A percentile compares a stretch with the other conserved stretches of the same genome.
Evolutionary conservation across 2,888 invertebrate species (phyloP).

Genomic region (Drosophila mimetica): DNA sequence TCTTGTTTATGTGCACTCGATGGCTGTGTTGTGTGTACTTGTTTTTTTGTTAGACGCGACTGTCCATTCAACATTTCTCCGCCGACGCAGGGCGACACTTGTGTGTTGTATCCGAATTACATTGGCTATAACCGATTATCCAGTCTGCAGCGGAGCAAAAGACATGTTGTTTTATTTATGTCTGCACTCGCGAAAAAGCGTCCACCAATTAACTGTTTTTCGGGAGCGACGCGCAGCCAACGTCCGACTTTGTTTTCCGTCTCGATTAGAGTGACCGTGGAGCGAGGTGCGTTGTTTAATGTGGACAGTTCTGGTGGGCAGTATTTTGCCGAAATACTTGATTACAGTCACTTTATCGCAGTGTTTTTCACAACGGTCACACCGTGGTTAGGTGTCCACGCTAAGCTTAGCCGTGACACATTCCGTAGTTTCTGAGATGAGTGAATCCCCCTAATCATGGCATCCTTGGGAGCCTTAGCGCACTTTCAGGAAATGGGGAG

Average conservation of each 20-base stretch:
- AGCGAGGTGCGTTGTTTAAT: neutral
- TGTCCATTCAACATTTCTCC: constrained; percentile 51
- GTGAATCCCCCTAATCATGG: too few relatives aligned
- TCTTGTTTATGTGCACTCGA: constrained; percentile 51
- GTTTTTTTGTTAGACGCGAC: constrained; percentile 56
- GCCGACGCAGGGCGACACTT: constrained; percentile 26
- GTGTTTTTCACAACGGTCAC: too few relatives aligned
- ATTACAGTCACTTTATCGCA: too few relatives aligned
- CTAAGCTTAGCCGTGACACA: too few relatives aligned
- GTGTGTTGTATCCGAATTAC: constrained; percentile 6
- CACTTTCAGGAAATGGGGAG: too few relatives aligned
- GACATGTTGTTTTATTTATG: constrained; percentile 20
- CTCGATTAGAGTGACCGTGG: constrained; percentile 5
- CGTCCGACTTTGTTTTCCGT: constrained; percentile 50
- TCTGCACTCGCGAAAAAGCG: constrained; percentile 61
- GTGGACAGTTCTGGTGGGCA: too few relatives aligned
- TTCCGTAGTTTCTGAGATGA: too few relatives aligned
- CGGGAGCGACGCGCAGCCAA: constrained; percentile 54
- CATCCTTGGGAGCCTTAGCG: too few relatives aligned
- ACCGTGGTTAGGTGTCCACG: too few relatives aligned
- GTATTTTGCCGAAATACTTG: too few relatives aligned
- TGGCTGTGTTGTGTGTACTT: constrained; percentile 44
- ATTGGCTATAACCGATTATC: neutral
- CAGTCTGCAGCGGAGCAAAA: constrained; percentile 15
- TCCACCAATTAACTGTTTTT: constrained; percentile 34